Evolutionary conservation across 2,797 vertebrate genomes (phyloP).

Genomic region (Benthosema pterotum): DNA sequence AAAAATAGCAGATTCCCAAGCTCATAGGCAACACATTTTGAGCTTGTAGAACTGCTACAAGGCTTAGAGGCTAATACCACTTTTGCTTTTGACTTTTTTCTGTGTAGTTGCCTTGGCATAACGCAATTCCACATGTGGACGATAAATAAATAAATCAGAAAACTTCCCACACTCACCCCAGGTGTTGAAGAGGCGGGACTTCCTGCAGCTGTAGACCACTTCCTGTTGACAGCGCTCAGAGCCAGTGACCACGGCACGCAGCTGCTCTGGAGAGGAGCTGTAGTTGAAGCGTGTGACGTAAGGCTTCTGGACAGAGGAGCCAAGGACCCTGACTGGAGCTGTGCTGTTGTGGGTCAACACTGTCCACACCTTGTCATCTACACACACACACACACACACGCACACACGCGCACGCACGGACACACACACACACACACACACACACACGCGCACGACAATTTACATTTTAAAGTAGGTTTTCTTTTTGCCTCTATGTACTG

Average conservation of each 20-base stretch:
- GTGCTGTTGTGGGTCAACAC: slow-evolving; percentile 88
- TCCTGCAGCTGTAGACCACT: slow-evolving; percentile 88
- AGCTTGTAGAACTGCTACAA: too few species aligned
- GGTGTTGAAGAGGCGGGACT: slow-evolving; percentile 90
- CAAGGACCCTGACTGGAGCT: slow-evolving; percentile 79
- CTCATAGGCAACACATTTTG: too few species aligned
- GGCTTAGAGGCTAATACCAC: too few species aligned
- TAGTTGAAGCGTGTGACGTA: slow-evolving; percentile 86
- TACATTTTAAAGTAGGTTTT: too few species aligned
- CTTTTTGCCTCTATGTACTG: too few species aligned
- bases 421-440: background rate
- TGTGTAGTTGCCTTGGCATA: too few species aligned
- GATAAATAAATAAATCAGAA: too few species aligned
- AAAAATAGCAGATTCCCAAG: too few species aligned
- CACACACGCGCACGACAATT: background rate
- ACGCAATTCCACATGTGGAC: too few species aligned
- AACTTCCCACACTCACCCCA: slow-evolving; percentile 79
- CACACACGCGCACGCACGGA: background rate
- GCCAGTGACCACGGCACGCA: slow-evolving; percentile 84
- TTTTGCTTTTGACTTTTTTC: too few species aligned
- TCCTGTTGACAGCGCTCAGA: slow-evolving; percentile 94
- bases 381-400: slow-evolving; percentile 31
- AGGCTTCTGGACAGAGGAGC: slow-evolving; percentile 76
- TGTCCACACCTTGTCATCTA: slow-evolving; percentile 94
- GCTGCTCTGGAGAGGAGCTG: slow-evolving; percentile 81